A percentile compares a stretch with the other conserved stretches of the same genome.
Evolutionary conservation across 2,888 invertebrate species (phyloP).

Genomic region (Hyppa rectilinea): DNA sequence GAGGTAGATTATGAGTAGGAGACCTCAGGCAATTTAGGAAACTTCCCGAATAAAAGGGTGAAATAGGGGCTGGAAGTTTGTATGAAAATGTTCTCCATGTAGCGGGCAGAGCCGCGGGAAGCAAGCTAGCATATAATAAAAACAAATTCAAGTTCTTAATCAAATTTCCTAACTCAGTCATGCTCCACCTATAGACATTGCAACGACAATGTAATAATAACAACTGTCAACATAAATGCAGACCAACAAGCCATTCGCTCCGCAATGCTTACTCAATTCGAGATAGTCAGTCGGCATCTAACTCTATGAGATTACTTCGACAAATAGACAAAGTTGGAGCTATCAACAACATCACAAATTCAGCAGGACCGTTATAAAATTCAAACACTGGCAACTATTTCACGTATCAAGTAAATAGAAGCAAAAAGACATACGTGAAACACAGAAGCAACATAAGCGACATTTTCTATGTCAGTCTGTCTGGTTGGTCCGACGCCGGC

Average conservation of each 20-base stretch:
- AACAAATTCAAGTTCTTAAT: slow-evolving; percentile 6
- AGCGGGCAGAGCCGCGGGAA: no score
- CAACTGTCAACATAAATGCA: slow-evolving; percentile 37
- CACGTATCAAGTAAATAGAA: slow-evolving; percentile 42
- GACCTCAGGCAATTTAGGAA: no score
- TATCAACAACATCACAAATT: slow-evolving; percentile 22
- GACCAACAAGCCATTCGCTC: slow-evolving; percentile 21
- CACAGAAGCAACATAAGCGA: slow-evolving; percentile 56
- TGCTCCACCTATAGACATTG: slow-evolving; percentile 36
- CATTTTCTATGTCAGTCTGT: slow-evolving; percentile 80
- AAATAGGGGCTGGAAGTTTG: no score
- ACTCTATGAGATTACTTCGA: slow-evolving; percentile 14
- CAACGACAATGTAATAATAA: slow-evolving; percentile 36
- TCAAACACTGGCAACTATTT: slow-evolving; percentile 46
- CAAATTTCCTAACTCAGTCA: slow-evolving; percentile 13
- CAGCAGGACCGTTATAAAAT: slow-evolving; percentile 49
- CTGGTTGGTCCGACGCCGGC: slow-evolving; percentile 73
- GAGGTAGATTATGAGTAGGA: no score
- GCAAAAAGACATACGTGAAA: slow-evolving; percentile 58
- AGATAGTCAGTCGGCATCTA: slow-evolving; percentile 35
- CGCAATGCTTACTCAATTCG: slow-evolving; percentile 14
- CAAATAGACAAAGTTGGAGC: slow-evolving; percentile 30
- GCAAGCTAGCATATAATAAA: no score
- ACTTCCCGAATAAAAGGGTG: no score
- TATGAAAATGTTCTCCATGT: no score